Percentiles rank a stretch among this genome's conserved stretches.
These are phyloP conservation scores for Ceuthmochares aereus DNA, from an alignment of 2,113 vertebrate genomes.

Conservation along the genomic window DNA sequence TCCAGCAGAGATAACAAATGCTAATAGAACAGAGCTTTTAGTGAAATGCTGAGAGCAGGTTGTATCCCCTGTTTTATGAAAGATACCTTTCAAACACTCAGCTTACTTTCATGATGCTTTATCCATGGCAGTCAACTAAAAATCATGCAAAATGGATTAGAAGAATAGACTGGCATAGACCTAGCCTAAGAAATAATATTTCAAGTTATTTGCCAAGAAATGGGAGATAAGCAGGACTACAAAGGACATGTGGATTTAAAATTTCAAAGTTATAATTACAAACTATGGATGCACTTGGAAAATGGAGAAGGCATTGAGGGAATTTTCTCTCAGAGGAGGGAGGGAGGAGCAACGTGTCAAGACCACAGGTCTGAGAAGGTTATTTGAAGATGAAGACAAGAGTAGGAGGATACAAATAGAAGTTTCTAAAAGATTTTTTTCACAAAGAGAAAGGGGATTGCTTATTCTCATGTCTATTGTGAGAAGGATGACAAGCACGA, in stretches of 20 bases:
- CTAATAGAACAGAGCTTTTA: background rate
- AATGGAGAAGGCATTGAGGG: background rate
- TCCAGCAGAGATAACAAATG: conserved; percentile 26
- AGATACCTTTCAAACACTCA: background rate
- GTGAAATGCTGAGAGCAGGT: background rate
- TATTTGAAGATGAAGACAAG: background rate
- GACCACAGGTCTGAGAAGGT: background rate
- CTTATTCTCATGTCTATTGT: background rate
- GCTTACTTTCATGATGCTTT: background rate
- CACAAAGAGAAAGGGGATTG: background rate
- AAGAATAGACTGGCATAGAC: background rate
- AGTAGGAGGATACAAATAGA: background rate
- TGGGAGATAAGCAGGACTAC: background rate
- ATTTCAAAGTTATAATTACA: background rate
- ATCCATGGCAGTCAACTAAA: background rate
- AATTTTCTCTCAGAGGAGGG: background rate
- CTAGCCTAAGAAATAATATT: background rate
- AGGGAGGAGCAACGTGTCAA: background rate
- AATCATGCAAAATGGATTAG: background rate
- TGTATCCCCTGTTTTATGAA: background rate
- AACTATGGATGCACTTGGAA: background rate
- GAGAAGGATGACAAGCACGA: background rate
- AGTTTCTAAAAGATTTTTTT: background rate
- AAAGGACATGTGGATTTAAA: background rate
- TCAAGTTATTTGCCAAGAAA: background rate